These are phyloP conservation scores for Piscicola geometra DNA, from an alignment of 2,888 invertebrate species.

Conservation along the genomic window DNA sequence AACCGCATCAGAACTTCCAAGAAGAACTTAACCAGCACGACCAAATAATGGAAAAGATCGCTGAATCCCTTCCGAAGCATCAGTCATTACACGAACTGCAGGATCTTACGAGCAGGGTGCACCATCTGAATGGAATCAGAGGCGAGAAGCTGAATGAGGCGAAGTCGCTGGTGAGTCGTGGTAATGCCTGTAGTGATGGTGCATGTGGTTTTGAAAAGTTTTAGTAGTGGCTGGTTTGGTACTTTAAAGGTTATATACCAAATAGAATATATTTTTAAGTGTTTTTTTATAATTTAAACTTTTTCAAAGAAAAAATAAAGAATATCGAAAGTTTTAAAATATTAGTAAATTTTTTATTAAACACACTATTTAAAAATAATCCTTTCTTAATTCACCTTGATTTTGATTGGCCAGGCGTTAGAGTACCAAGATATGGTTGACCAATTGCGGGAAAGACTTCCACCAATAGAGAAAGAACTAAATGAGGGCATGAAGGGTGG, in stretches of 20 bases:
- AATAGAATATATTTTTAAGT: too few relatives aligned
- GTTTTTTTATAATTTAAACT: too few relatives aligned
- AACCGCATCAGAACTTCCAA: slow-evolving; percentile 45
- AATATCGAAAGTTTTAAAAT: too few relatives aligned
- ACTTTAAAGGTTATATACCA: too few relatives aligned
- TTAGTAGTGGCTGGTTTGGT: too few relatives aligned
- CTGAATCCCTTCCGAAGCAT: slow-evolving; percentile 48
- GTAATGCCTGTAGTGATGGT: too few relatives aligned
- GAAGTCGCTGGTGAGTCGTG: slow-evolving; percentile 50
- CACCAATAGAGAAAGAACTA: slow-evolving; percentile 53
- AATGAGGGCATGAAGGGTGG: slow-evolving; percentile 47
- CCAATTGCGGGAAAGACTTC: slow-evolving; percentile 53
- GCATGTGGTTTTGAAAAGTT: too few relatives aligned
- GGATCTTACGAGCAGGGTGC: slow-evolving; percentile 52
- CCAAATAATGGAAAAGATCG: slow-evolving; percentile 49
- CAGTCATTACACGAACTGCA: slow-evolving; percentile 48
- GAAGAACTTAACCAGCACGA: slow-evolving; percentile 49
- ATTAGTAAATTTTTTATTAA: too few relatives aligned
- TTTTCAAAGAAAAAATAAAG: too few relatives aligned
- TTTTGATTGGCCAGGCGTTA: slow-evolving; percentile 51
- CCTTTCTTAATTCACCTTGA: too few relatives aligned
- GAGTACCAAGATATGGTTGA: slow-evolving; percentile 55
- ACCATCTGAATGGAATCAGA: slow-evolving; percentile 49
- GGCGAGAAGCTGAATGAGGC: slow-evolving; percentile 52
- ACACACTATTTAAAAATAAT: too few relatives aligned